Evolutionary conservation across 2,888 invertebrate genomes (phyloP), one percentile per base, ranked within the genome.

Genomic region (Hirtodrosophila histrioides): DNA sequence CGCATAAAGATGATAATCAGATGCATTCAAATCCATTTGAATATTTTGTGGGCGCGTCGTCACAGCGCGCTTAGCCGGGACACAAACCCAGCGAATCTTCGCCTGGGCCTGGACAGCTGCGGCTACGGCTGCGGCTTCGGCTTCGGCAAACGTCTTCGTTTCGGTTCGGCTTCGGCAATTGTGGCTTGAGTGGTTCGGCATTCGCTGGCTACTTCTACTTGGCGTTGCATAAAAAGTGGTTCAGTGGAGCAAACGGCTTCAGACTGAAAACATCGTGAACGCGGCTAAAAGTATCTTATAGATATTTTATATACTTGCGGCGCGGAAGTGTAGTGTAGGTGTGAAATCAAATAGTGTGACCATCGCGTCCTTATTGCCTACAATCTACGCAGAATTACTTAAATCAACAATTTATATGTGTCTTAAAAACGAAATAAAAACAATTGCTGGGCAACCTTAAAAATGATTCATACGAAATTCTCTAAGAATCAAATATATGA

Each of bases 161-260:
- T 46, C 66, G 54, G 55, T 33, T 7, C 48, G 23, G 53, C 29
- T 64, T 77, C 57, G 60, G 46, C 24, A 55, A 29, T 10, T 24
- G 17, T 11, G 45, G 43, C 60, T 61, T 62, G 68, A 50, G 55
- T 73, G 27, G 48, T 29, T 78, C 71, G 63, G 61, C 50, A 10
- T 41, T 46, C 49, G 49, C 17, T 49, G 74, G 69, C 80, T 88
- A 89, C 82, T 86, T 90, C 84, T 86, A 88, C 82, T 72, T 80
- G 80, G 66, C 70, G 78, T 70, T 88, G 90, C 89, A 90, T 88
- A 82, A 84, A 88, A 89, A 80, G 79, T 81, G 84, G 81, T 88
- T 89, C 89, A 89, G 89, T 89, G 88, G 89, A 89, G 84, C 87
- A 80, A 75, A 78, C 87, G 77, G 84, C 87, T 82, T 89, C 80